Percentiles rank a stretch among this genome's conserved stretches.
phyloP scores from a whole-genome alignment of 2,113 vertebrate species.

The Cynopterus brachyotis region DNA sequence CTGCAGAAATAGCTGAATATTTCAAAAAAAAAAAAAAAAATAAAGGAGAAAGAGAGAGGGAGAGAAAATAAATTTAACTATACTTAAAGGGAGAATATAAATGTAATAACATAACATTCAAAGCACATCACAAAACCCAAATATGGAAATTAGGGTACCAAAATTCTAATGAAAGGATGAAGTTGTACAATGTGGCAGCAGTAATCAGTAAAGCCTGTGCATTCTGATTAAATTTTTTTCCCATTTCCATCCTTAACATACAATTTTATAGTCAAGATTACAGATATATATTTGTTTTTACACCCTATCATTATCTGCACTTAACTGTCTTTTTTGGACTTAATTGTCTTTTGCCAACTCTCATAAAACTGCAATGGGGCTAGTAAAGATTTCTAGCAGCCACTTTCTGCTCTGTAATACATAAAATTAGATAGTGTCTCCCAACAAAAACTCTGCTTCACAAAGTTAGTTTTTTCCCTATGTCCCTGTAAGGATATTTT shows the following conservation, averaged over 20 bases:
- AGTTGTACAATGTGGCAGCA: accelerated
- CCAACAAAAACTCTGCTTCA: not conserved
- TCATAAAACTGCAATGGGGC: not conserved
- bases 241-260: not conserved
- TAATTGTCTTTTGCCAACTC: not conserved
- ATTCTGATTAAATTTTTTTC: not conserved
- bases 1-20: not conserved
- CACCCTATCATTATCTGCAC: not conserved
- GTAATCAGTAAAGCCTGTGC: not conserved
- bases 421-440: not conserved
- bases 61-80: not conserved
- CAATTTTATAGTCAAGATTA: not conserved
- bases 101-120: not conserved
- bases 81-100: not conserved
- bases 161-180: not conserved
- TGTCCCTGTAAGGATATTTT: not conserved
- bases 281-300: not conserved
- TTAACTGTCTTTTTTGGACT: not conserved
- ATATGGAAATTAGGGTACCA: not conserved
- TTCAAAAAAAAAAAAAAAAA: not conserved
- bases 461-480: not conserved
- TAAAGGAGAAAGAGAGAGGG: not conserved
- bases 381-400: not conserved
- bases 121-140: not conserved
- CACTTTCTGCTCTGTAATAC: not conserved